phyloP scores from a whole-genome alignment of 2,113 vertebrate genomes.

The Xenopus borealis region DNA sequence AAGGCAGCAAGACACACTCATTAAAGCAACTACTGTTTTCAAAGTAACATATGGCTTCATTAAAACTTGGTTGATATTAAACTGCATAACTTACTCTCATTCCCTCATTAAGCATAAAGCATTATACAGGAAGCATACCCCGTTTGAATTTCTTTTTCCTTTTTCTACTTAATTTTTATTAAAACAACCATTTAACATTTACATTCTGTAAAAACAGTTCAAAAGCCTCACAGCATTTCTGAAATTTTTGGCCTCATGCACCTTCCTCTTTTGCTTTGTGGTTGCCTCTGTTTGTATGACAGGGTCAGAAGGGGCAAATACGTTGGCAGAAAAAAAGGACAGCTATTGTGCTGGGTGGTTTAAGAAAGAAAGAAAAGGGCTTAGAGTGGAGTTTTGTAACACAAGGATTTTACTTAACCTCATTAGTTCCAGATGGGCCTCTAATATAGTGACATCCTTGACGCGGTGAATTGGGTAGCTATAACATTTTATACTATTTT shows the following conservation, averaged over 20 bases:
- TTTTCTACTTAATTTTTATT: conserved; percentile 11
- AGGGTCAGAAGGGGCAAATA: conserved; percentile 38
- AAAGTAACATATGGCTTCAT: background rate
- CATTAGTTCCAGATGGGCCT: conserved; percentile 43
- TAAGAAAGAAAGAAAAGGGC: conserved; percentile 27
- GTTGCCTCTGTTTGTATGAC: conserved; percentile 20
- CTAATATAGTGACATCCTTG: conserved; percentile 14
- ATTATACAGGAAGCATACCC: conserved; percentile 26
- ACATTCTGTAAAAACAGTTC: conserved; percentile 7
- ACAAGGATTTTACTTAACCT: conserved; percentile 41
- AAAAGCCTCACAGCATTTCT: conserved; percentile 23
- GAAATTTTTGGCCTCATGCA: conserved; percentile 24
- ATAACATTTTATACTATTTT: background rate
- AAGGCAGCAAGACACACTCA: too few relatives aligned
- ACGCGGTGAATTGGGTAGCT: conserved; percentile 6
- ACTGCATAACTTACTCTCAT: too few relatives aligned
- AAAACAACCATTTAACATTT: conserved; percentile 13
- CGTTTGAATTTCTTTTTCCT: background rate
- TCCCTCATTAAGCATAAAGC: too few relatives aligned
- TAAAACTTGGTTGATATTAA: background rate
- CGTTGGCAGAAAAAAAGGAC: conserved; percentile 40
- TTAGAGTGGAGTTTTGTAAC: conserved; percentile 43
- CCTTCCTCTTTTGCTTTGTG: conserved; percentile 28
- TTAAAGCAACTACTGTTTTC: too few relatives aligned
- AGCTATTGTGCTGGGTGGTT: conserved; percentile 34